These are phyloP conservation scores for Corythaeola cristata DNA, from an alignment of 2,113 vertebrate genomes.

Conservation along the genomic window DNA sequence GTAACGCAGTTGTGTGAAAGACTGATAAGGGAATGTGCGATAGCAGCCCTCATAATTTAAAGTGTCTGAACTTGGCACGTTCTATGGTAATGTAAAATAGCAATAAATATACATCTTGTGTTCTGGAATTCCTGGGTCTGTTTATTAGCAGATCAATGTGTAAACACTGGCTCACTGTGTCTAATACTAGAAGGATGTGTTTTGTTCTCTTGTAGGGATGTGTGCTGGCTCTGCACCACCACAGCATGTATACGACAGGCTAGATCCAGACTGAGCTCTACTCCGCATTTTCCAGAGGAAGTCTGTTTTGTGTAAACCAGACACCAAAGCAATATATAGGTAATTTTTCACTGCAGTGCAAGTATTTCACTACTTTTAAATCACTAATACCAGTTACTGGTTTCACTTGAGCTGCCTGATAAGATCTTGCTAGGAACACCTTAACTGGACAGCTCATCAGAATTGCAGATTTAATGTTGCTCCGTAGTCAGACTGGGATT, in stretches of 20 bases:
- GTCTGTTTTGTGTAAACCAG: neutral
- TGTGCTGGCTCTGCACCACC: neutral
- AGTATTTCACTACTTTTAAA: neutral
- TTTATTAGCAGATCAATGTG: slow-evolving; percentile 37
- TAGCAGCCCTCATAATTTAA: slow-evolving; percentile 44
- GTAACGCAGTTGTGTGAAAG: slow-evolving; percentile 10
- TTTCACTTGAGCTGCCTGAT: neutral
- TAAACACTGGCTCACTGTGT: slow-evolving; percentile 42
- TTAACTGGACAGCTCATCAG: neutral
- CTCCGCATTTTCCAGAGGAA: neutral
- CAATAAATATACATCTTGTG: neutral
- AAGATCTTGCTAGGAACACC: neutral
- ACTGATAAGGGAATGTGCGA: slow-evolving; percentile 40
- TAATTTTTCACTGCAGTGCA: neutral
- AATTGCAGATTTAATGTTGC: neutral
- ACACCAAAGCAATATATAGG: neutral
- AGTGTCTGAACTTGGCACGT: slow-evolving; percentile 38
- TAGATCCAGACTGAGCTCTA: neutral
- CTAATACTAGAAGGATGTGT: slow-evolving; percentile 17
- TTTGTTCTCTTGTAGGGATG: neutral
- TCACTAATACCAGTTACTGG: neutral
- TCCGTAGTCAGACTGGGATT: neutral
- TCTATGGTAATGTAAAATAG: neutral
- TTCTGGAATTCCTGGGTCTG: slow-evolving; percentile 51
- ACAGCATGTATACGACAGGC: neutral